Percentiles rank a stretch among this genome's conserved stretches.
phyloP scores from a whole-genome alignment of 2,888 invertebrate species.

The Malthinus seriepunctatus region DNA sequence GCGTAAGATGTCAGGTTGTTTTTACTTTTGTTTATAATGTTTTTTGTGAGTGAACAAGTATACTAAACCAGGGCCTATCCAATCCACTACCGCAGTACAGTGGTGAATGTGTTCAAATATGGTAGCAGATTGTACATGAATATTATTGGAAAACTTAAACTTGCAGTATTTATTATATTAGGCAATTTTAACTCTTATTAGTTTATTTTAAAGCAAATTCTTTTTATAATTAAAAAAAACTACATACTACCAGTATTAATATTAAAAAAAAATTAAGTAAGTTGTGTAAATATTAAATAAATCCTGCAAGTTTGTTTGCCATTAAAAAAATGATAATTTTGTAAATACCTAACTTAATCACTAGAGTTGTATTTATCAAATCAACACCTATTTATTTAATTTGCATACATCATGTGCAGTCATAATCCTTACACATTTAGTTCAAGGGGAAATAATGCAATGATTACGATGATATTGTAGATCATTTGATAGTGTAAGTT shows the following conservation, averaged over 20 bases:
- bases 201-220: background rate
- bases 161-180: slow-evolving; percentile 22
- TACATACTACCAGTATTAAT: slow-evolving; percentile 1
- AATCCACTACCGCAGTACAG: slow-evolving; percentile 43
- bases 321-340: slow-evolving; percentile 33
- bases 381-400: slow-evolving; percentile 43
- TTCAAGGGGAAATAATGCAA: slow-evolving; percentile 37
- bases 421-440: slow-evolving; percentile 38
- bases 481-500: slow-evolving; percentile 40
- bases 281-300: slow-evolving; percentile 18
- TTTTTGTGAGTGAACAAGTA: slow-evolving; percentile 16
- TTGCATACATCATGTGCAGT: slow-evolving; percentile 41
- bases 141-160: slow-evolving; percentile 20
- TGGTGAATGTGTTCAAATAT: slow-evolving; percentile 47
- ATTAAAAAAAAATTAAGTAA: background rate
- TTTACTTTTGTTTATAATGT: no score
- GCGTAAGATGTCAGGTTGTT: no score
- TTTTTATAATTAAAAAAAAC: background rate
- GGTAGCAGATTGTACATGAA: slow-evolving; percentile 40
- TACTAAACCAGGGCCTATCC: slow-evolving; percentile 42
- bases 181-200: slow-evolving; percentile 14
- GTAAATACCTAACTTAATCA: slow-evolving; percentile 44
- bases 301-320: slow-evolving; percentile 24
- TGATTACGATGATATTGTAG: slow-evolving; percentile 37
- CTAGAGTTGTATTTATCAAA: slow-evolving; percentile 42